Evolutionary conservation across 2,113 vertebrate genomes (phyloP).

Genomic region (Monopterus albus): DNA sequence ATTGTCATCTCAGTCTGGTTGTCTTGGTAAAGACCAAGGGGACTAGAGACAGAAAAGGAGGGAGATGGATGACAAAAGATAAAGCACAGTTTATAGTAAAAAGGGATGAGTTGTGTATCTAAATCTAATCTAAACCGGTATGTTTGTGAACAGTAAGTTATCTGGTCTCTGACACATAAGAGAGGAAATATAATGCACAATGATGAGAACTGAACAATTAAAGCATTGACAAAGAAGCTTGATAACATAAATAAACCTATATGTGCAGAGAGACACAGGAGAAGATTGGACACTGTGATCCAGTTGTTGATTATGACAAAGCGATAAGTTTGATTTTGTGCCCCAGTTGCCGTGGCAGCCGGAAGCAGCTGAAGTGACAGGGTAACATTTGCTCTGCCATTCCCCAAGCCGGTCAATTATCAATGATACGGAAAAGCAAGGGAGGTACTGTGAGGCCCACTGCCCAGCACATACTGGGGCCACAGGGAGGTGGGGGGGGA

Average conservation of each 20-base stretch:
- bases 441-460: constrained; percentile 47
- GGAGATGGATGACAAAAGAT: not conserved
- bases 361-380: constrained; percentile 71
- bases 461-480: constrained; percentile 40
- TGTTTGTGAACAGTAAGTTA: not conserved
- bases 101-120: not conserved
- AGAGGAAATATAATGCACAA: not conserved
- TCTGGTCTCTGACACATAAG: not conserved
- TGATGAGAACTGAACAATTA: not conserved
- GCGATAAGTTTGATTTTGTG: constrained; percentile 75
- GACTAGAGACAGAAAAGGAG: not conserved
- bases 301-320: constrained; percentile 62
- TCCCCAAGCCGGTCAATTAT: constrained; percentile 68
- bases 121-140: not conserved
- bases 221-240: not conserved
- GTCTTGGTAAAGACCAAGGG: not conserved
- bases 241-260: too few species aligned
- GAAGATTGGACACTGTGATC: constrained; percentile 35
- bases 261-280: constrained; percentile 27
- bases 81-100: not conserved
- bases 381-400: constrained; percentile 46
- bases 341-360: constrained; percentile 75
- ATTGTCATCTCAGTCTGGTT: not conserved
- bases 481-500: not conserved
- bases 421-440: constrained; percentile 68